phyloP scores from a whole-genome alignment of 1,140 invertebrate genomes.

The Magallana ariakensis region DNA sequence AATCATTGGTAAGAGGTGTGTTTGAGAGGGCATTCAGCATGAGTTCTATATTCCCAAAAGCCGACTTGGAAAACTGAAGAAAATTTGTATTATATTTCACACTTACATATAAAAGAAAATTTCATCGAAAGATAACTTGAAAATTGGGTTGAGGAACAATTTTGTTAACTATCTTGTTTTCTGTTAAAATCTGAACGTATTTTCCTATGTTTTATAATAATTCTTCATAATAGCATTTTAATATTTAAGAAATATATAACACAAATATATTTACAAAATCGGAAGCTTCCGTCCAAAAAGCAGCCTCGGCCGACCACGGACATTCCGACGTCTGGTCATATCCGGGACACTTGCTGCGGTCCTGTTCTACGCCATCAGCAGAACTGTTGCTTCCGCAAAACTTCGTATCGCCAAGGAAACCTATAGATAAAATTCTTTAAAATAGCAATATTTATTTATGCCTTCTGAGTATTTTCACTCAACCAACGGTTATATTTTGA shows the following conservation, averaged over 20 bases:
- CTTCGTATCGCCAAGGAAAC: conserved; percentile 39
- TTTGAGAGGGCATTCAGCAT: conserved; percentile 19
- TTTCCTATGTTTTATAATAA: too few species aligned
- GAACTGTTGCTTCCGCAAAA: conserved; percentile 32
- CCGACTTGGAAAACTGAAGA: conserved; percentile 14
- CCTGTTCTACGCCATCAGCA: conserved; percentile 40
- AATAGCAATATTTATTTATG: too few species aligned
- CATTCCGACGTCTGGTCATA: conserved; percentile 23
- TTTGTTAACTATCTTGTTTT: neutral
- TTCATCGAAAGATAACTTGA: neutral
- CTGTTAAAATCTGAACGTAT: neutral
- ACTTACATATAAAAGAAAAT: neutral
- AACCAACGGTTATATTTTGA: too few species aligned
- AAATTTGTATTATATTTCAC: neutral
- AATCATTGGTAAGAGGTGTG: neutral
- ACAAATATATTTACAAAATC: conserved; percentile 13
- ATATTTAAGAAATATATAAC: too few species aligned
- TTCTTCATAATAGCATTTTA: too few species aligned
- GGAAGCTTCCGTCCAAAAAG: conserved; percentile 34
- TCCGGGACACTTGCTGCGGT: conserved; percentile 36
- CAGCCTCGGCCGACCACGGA: neutral
- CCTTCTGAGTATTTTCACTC: too few species aligned
- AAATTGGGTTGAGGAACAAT: neutral
- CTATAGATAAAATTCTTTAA: neutral
- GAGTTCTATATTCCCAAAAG: neutral